phyloP scores from a whole-genome alignment of 2,113 vertebrate genomes.

The Atlantisia rogersi region DNA sequence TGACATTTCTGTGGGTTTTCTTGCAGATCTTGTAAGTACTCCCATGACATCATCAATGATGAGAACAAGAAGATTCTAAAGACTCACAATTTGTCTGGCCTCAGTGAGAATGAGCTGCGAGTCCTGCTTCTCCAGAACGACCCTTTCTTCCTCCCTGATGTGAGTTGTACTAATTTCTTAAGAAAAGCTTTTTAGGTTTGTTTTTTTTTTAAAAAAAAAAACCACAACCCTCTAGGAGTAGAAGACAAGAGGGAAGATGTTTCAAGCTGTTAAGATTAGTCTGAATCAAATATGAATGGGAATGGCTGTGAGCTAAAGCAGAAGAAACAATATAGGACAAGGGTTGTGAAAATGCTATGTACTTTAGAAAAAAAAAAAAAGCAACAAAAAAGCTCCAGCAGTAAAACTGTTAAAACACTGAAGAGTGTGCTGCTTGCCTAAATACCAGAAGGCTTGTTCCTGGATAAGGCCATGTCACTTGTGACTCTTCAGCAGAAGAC shows the following conservation, averaged over 20 bases:
- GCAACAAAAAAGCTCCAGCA: not conserved
- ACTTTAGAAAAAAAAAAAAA: not conserved
- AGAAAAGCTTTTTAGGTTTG: not conserved
- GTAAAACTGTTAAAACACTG: not conserved
- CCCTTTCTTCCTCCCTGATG: conserved; percentile 78
- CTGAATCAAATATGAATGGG: not conserved
- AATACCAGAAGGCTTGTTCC: not conserved
- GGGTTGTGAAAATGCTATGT: not conserved
- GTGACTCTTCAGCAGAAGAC: not conserved
- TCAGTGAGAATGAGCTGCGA: conserved; percentile 73
- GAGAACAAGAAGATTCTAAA: conserved; percentile 74
- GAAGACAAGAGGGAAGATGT: not conserved
- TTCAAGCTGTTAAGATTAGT: not conserved
- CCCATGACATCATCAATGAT: conserved; percentile 58
- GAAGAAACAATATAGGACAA: not conserved
- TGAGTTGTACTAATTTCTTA: conserved; percentile 56
- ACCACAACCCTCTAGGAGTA: not conserved
- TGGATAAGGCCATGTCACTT: not conserved
- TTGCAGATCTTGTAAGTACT: conserved; percentile 74
- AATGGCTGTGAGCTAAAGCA: not conserved
- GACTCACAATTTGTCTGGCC: conserved; percentile 64
- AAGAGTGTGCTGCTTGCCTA: not conserved
- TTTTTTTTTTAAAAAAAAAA: too few relatives aligned
- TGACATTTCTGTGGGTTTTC: conserved; percentile 13
- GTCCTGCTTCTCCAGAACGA: conserved; percentile 80